Evolutionary conservation across 1,140 invertebrate species (phyloP).

Genomic region (Drosophila kurseongensis): DNA sequence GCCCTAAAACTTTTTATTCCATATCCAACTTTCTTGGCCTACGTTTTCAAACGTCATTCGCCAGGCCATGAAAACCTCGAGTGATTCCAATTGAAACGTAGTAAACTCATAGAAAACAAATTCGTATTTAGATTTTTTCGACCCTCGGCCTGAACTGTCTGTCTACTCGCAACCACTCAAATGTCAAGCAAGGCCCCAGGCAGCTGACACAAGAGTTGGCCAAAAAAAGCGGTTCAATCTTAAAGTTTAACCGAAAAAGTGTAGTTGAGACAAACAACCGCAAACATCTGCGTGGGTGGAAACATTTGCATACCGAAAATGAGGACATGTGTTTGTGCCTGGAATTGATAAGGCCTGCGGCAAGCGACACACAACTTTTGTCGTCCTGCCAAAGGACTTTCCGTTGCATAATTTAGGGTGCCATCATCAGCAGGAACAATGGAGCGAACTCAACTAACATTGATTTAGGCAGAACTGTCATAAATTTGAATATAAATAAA

Average conservation of each 20-base stretch:
- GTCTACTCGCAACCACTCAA: conserved; percentile 10
- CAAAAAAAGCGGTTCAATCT: conserved; percentile 26
- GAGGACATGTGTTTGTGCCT: conserved; percentile 56
- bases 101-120: conserved; percentile 19
- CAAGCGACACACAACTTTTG: conserved; percentile 11
- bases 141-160: conserved; percentile 10
- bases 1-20: conserved; percentile 12
- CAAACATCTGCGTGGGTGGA: conserved; percentile 54
- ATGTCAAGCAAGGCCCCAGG: conserved; percentile 27
- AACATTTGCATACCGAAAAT: conserved; percentile 33
- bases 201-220: conserved; percentile 17
- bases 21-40: conserved; percentile 12
- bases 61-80: conserved; percentile 6
- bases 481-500: conserved; percentile 69
- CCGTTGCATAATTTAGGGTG: conserved; percentile 52
- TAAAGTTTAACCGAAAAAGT: conserved; percentile 42
- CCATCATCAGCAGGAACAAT: conserved; percentile 35
- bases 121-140: conserved; percentile 16
- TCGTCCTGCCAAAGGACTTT: conserved; percentile 17
- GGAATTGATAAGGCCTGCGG: conserved; percentile 47
- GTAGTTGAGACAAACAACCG: conserved; percentile 51
- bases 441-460: conserved; percentile 18
- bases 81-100: conserved; percentile 27
- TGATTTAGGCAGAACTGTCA: conserved; percentile 59
- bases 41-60: not conserved